Conservation (phyloP, 2,113 vertebrate genomes). For the Rhea americana region DNA sequence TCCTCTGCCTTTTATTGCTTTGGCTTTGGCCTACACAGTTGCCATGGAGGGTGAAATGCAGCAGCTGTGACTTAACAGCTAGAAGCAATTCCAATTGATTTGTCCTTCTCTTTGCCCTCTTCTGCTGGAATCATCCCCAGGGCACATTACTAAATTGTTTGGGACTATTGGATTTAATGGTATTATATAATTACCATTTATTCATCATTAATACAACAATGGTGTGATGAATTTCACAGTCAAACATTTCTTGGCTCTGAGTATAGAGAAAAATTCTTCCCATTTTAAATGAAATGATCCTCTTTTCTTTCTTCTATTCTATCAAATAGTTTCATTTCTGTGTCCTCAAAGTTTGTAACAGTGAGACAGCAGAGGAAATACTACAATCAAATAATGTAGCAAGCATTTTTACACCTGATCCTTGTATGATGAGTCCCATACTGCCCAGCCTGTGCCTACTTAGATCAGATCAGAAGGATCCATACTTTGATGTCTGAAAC, state of each 20-base stretch:
- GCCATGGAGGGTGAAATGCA: not conserved
- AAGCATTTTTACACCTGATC: not conserved
- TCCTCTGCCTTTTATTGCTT: constrained; percentile 16
- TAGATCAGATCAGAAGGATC: not conserved
- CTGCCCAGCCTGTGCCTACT: not conserved
- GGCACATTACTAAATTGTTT: constrained; percentile 8
- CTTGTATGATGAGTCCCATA: fast-evolving
- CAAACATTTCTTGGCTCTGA: not conserved
- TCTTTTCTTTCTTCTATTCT: not conserved
- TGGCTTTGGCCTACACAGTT: not conserved
- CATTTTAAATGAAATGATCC: not conserved
- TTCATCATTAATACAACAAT: constrained; percentile 12
- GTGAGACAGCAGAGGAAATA: not conserved
- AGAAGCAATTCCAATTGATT: constrained; percentile 54
- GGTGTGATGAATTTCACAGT: constrained; percentile 24
- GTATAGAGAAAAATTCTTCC: not conserved
- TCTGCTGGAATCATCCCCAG: constrained; percentile 12
- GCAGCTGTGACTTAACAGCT: constrained; percentile 28
- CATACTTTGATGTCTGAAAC: not conserved
- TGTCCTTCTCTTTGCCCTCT: constrained; percentile 23
- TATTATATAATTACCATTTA: constrained; percentile 17
- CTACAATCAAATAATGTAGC: not conserved
- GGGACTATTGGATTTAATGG: constrained; percentile 13
- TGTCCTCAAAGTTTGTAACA: too few species aligned
- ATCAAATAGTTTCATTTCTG: not conserved